Base-by-base conservation (phyloP, 2,888 invertebrate genomes). In the Lymantria dispar region DNA sequence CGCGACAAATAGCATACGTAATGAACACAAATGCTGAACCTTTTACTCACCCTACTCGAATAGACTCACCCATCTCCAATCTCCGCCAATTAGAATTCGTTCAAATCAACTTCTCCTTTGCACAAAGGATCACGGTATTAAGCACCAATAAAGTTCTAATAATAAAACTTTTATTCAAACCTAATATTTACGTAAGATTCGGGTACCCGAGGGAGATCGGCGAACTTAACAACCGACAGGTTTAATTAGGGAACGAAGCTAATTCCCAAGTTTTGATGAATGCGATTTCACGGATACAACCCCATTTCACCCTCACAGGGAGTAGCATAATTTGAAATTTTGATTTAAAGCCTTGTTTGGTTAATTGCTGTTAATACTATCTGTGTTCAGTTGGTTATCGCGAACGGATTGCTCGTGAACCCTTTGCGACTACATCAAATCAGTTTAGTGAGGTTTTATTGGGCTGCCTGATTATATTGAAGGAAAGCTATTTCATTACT, bases 261-360 rank as follows among this genome's bases (percentile, higher is more conserved):
- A 85, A 86, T 87, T 85, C 78, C 77, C 83, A 89, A 89, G 87
- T 88, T 89, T 87, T 87, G 89, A 88, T 88, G 87, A 87, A 89
- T 88, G 85, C 83, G 86, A 89, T 85, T 86, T 81, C 80, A 82
- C 79, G 82, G 82, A 80, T 80, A 80, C 77, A 78, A 70, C 74
- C 76, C 65, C 54, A 60, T 69, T 69, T 66, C 57, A 64, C 64
- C 58, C 68, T 66, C 60, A 58, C 62, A 60, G 64, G 67, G 70
- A 68, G 71, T 69, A 70, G 76, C 70, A 75, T 79, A 79, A 87
- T 85, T 86, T 83, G 80, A 80, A 83, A 87, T 87, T 86, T 85
- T 85, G 82, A 84, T 85, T 83, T 81, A 78, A 77, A 73, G 72
- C 74, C 74, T 69, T 80, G 78, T 80, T 78, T 77, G 68, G 74